A percentile compares a stretch with the other conserved stretches of the same genome.
phyloP scores from a whole-genome alignment of 2,797 vertebrate genomes.

The Oreonectes daqikongensis region DNA sequence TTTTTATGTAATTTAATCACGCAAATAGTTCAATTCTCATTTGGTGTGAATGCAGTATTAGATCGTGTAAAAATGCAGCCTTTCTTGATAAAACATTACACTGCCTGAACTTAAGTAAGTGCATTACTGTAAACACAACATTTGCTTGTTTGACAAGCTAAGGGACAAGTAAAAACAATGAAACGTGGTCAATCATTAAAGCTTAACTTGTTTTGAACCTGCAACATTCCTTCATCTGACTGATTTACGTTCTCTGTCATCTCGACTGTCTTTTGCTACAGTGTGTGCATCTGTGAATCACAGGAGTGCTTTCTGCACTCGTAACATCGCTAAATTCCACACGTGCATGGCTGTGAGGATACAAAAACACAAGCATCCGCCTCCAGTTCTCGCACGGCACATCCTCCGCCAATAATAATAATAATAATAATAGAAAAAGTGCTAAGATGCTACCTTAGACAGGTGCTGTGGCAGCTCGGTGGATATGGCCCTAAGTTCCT shows the following conservation, averaged over 20 bases:
- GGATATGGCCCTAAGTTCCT: slow-evolving; percentile 83
- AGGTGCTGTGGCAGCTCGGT: slow-evolving; percentile 58
- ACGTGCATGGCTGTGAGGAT: slow-evolving; percentile 58
- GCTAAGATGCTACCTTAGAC: slow-evolving; percentile 62
- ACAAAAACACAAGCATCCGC: slow-evolving; percentile 52
- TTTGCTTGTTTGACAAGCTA: neutral
- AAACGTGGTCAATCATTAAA: neutral
- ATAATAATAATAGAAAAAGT: slow-evolving; percentile 73
- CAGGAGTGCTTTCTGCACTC: slow-evolving; percentile 34
- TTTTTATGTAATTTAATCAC: too few species aligned
- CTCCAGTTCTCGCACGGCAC: slow-evolving; percentile 52
- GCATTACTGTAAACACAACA: neutral
- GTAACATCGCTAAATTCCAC: slow-evolving; percentile 57
- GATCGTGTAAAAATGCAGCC: too few species aligned
- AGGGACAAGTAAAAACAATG: neutral
- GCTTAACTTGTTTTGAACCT: neutral
- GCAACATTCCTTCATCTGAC: slow-evolving; percentile 8
- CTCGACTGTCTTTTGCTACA: slow-evolving; percentile 36
- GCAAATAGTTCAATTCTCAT: too few species aligned
- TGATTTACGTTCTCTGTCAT: neutral
- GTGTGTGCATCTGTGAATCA: slow-evolving; percentile 41
- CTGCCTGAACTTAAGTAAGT: neutral
- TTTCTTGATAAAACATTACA: too few species aligned
- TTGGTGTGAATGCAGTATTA: too few species aligned
- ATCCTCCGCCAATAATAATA: slow-evolving; percentile 57